A percentile compares a stretch with the other conserved stretches of the same genome.
phyloP scores from a whole-genome alignment of 2,797 vertebrate genomes.

The Myotis myotis region DNA sequence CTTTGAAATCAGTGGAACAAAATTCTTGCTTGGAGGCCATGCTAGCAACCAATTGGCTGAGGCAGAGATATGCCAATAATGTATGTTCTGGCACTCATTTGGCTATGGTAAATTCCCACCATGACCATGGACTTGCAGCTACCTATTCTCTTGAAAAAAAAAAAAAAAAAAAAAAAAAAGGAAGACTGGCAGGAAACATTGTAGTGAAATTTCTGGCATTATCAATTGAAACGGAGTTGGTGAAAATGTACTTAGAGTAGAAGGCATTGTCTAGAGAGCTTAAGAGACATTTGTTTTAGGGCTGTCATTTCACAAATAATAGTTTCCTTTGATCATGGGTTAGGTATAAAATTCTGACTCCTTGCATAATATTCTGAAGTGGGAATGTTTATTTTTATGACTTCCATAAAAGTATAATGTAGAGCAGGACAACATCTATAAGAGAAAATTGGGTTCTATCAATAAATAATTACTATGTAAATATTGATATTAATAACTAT shows the following conservation, averaged over 20 bases:
- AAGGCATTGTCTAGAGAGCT: neutral
- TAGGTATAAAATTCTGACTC: neutral
- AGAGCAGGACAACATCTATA: neutral
- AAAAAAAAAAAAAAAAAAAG: neutral
- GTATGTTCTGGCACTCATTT: neutral
- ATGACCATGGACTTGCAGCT: neutral
- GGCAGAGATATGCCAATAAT: neutral
- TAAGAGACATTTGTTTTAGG: neutral
- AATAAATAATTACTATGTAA: neutral
- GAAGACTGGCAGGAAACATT: neutral
- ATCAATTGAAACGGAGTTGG: neutral
- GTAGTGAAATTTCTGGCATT: neutral
- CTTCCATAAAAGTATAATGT: neutral
- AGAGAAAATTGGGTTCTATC: neutral
- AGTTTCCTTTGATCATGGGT: neutral
- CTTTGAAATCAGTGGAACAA: neutral
- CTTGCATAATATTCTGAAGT: neutral
- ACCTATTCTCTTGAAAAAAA: neutral
- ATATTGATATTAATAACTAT: neutral
- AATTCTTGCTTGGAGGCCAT: neutral
- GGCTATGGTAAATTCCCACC: neutral
- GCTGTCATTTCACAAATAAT: neutral
- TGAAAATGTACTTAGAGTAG: neutral
- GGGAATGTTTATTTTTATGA: neutral
- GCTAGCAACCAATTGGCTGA: neutral